Conservation (phyloP, 2,113 vertebrate genomes). For the Anguilla japonica region DNA sequence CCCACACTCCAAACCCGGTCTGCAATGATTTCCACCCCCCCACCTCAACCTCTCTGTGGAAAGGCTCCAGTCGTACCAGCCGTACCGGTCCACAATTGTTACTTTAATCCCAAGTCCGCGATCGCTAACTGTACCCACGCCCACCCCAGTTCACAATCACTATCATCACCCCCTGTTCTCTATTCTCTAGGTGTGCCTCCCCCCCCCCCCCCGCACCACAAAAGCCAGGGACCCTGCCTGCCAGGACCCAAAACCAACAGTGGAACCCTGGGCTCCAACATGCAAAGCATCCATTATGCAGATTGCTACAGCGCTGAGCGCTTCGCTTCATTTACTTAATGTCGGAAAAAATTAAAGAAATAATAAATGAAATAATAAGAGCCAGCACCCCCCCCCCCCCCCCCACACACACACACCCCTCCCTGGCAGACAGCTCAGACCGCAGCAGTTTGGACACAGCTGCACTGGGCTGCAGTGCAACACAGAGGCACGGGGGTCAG, state of each 20-base stretch:
- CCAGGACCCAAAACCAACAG: constrained; percentile 30
- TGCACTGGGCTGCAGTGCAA: constrained; percentile 37
- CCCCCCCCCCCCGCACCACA: neutral
- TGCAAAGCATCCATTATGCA: constrained; percentile 56
- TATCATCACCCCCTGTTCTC: neutral
- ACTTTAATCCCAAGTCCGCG: too few relatives aligned
- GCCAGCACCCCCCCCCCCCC: constrained; percentile 23
- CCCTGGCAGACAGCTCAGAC: constrained; percentile 54
- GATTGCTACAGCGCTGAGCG: constrained; percentile 51
- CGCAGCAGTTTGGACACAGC: constrained; percentile 54
- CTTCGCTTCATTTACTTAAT: constrained; percentile 65
- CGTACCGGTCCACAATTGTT: too few relatives aligned
- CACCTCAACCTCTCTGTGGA: too few relatives aligned
- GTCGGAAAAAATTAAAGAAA: constrained; percentile 56
- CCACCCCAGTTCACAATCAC: neutral
- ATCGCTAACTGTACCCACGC: too few relatives aligned
- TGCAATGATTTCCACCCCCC: too few relatives aligned
- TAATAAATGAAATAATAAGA: constrained; percentile 52
- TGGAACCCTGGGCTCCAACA: constrained; percentile 47
- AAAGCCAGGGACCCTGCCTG: neutral
- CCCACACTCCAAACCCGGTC: too few relatives aligned
- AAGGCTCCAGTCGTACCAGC: too few relatives aligned
- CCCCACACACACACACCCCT: neutral
- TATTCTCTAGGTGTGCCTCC: too few relatives aligned
- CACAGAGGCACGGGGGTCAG: constrained; percentile 46